A percentile compares a stretch with the other conserved stretches of the same genome.
Conservation (phyloP, 2,888 invertebrate genomes). For the Cataglyphis cursor region DNA sequence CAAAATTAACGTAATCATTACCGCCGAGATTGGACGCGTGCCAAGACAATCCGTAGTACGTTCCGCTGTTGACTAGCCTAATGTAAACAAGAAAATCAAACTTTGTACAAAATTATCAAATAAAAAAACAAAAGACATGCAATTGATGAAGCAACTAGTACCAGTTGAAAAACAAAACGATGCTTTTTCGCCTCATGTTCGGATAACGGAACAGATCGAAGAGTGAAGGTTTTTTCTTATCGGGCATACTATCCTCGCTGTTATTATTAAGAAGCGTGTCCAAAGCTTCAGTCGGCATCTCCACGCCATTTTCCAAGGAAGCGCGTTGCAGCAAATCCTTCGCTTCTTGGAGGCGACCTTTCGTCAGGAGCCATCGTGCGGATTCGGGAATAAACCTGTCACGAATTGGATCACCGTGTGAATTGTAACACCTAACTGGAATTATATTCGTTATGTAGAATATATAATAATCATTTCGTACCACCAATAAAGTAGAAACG, state of each 20-base stretch:
- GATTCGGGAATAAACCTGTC: conserved; percentile 91
- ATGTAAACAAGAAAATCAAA: conserved; percentile 46
- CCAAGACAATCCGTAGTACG: conserved; percentile 93
- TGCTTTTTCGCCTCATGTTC: conserved; percentile 89
- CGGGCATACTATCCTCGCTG: conserved; percentile 81
- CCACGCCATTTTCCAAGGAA: conserved; percentile 90
- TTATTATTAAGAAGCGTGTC: conserved; percentile 87
- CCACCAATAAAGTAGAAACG: conserved; percentile 92
- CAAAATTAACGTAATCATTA: conserved; percentile 91
- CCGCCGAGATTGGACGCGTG: conserved; percentile 91
- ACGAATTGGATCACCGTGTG: neutral
- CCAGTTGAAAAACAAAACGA: conserved; percentile 93
- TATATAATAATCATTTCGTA: conserved; percentile 65
- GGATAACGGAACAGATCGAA: conserved; percentile 90
- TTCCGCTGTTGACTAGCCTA: conserved; percentile 92
- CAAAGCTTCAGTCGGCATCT: conserved; percentile 88
- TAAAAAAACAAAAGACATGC: neutral
- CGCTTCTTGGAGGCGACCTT: conserved; percentile 89
- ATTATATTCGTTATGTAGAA: conserved; percentile 21
- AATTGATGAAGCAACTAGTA: conserved; percentile 82
- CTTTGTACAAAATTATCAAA: neutral
- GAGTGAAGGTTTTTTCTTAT: conserved; percentile 87
- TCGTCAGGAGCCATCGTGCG: conserved; percentile 91
- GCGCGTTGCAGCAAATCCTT: conserved; percentile 89
- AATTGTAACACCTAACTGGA: neutral